phyloP scores from a whole-genome alignment of 1,140 invertebrate genomes.

The Eupristina koningsbergeri region DNA sequence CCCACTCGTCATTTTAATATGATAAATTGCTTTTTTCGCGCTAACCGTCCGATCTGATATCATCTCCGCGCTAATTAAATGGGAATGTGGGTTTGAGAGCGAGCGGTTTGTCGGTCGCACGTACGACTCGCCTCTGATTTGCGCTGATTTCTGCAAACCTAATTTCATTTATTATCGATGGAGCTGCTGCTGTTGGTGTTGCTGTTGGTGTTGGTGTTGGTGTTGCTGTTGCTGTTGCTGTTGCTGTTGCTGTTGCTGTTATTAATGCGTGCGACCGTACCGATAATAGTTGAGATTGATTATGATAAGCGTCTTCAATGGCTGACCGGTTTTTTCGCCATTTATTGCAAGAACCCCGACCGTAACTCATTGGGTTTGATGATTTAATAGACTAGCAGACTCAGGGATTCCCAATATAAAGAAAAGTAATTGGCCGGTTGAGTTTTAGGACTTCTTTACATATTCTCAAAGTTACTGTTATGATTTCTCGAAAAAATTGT shows the following conservation, averaged over 20 bases:
- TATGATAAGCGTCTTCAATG: not conserved
- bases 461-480: not conserved
- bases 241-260: no score
- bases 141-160: not conserved
- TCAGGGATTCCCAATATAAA: not conserved
- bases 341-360: not conserved
- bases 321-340: no score
- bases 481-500: not conserved
- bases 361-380: no score
- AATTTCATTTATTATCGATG: not conserved
- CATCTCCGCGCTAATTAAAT: not conserved
- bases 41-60: not conserved
- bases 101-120: not conserved
- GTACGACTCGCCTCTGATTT: not conserved
- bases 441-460: not conserved
- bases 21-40: conserved; percentile 15
- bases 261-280: no score
- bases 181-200: not conserved
- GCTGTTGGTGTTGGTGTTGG: no score
- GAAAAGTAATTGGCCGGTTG: not conserved
- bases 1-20: conserved; percentile 14
- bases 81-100: not conserved
- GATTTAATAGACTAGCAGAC: not conserved
- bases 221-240: no score
- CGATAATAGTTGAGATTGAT: not conserved